Percentiles rank a stretch among this genome's conserved stretches.
Conservation (phyloP, 1,140 invertebrate species). For the Drosophila varians region DNA sequence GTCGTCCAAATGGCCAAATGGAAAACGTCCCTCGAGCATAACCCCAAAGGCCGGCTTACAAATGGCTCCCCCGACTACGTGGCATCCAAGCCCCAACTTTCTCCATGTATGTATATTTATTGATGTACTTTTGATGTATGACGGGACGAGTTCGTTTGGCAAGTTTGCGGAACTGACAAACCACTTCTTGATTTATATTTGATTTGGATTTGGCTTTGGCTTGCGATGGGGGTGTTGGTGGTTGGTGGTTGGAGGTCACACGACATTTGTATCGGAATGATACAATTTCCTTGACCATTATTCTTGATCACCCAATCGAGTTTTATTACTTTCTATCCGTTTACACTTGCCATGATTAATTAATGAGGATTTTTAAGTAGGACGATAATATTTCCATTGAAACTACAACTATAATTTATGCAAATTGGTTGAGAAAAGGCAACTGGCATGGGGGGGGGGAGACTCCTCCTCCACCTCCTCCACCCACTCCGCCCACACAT, state of each 20-base stretch:
- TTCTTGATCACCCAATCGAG: neutral
- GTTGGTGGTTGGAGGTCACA: neutral
- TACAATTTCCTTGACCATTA: neutral
- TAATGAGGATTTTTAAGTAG: neutral
- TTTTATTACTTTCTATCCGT: neutral
- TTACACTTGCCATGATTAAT: neutral
- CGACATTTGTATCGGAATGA: constrained; percentile 3
- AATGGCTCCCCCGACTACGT: constrained; percentile 9
- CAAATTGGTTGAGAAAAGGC: neutral
- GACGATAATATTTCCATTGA: too few relatives aligned
- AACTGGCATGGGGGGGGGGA: neutral
- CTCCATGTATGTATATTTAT: neutral
- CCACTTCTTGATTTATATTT: constrained; percentile 36
- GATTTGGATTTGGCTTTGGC: too few relatives aligned
- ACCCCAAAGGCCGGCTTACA: constrained; percentile 7
- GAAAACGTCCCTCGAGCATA: too few relatives aligned
- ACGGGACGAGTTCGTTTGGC: constrained; percentile 15
- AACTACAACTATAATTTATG: neutral
- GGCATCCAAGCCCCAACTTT: neutral
- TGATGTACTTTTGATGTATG: constrained; percentile 44
- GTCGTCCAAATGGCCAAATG: neutral
- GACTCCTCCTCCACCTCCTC: neutral
- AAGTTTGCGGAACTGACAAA: constrained; percentile 19
- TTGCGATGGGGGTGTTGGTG: neutral
- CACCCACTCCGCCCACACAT: constrained; percentile 12